Base-by-base conservation (phyloP, 2,797 vertebrate genomes). In the Perodicticus potto region DNA sequence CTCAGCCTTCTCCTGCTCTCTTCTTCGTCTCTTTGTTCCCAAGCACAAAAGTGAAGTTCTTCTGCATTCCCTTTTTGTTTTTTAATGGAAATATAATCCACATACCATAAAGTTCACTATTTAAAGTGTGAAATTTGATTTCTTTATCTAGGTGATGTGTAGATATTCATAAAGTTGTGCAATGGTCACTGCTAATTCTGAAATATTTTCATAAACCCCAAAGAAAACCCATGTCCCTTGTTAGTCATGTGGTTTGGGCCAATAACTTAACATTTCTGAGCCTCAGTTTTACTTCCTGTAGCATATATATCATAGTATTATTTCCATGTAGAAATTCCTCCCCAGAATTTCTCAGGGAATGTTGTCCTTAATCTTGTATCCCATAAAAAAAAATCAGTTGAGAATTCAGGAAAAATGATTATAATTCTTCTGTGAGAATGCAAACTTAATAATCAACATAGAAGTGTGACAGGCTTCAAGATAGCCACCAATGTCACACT, bases 311-410 rank as follows among this genome's bases (percentile, higher is more conserved):
- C 59, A 43, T 17, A 73, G 29, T 23, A 34, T 23, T 59, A 25
- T 88, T 92, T 84, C 34, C 19, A 83, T 22, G n/a, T 94, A 78
- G 89, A 29, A 90, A 89, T 69, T 92, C 3, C 32, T 57, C 89
- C 40, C 53, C 20, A 78, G 74, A 93, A 92, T 95, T 85, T 86
- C 63, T 93, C 29, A 86, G 74, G 65, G 86, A 86, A 86, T 32
- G 2, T 34, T 89, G 96, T 93, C 20, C 63, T 91, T 43, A 93
- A 57, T 92, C 61, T 87, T 90, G 5, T 32, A 92, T 43, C 7
- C 37, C 45, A 40, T 83, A 25, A 69, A 69, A 45, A 76, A 76
- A 88, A 86, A 29, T 76, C 29, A 93, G 19, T 76, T 53, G 40
- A 72, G 74, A 89, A 80, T 77, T 93, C 49, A 93, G 27, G 12